Evolutionary conservation across 2,113 vertebrate species (phyloP).

Genomic region (Cepphus grylle): DNA sequence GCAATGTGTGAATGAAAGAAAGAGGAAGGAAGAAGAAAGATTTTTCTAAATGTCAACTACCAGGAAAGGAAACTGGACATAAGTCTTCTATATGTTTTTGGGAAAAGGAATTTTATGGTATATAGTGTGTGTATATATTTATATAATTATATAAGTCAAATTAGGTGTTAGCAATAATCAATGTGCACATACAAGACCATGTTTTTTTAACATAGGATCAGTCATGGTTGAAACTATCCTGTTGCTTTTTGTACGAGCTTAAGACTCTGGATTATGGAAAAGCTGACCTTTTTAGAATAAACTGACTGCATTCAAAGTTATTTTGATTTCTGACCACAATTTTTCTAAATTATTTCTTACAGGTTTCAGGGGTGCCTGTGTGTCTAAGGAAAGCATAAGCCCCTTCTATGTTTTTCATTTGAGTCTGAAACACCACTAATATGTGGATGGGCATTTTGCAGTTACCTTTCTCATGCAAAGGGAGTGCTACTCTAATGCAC

Average conservation of each 20-base stretch:
- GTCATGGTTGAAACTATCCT: background rate
- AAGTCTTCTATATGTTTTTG: background rate
- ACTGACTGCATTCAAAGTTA: background rate
- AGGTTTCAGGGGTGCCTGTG: accelerated
- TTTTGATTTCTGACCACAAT: background rate
- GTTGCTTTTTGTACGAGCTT: background rate
- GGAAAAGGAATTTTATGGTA: background rate
- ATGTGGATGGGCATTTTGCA: background rate
- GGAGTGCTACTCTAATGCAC: background rate
- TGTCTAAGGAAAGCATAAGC: background rate
- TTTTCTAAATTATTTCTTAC: background rate
- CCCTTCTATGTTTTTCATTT: background rate
- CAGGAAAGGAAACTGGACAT: background rate
- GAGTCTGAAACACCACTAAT: background rate
- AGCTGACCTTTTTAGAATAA: background rate
- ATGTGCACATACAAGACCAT: background rate
- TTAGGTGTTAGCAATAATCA: background rate
- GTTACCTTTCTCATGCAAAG: background rate
- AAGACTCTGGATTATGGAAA: background rate
- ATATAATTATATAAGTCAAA: background rate
- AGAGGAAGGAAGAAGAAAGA: background rate
- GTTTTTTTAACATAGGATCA: background rate
- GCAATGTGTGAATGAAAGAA: background rate
- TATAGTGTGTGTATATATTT: background rate
- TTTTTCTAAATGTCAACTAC: background rate